These are phyloP conservation scores for Drosophila pachea DNA, from an alignment of 1,140 invertebrate genomes.

Conservation along the genomic window DNA sequence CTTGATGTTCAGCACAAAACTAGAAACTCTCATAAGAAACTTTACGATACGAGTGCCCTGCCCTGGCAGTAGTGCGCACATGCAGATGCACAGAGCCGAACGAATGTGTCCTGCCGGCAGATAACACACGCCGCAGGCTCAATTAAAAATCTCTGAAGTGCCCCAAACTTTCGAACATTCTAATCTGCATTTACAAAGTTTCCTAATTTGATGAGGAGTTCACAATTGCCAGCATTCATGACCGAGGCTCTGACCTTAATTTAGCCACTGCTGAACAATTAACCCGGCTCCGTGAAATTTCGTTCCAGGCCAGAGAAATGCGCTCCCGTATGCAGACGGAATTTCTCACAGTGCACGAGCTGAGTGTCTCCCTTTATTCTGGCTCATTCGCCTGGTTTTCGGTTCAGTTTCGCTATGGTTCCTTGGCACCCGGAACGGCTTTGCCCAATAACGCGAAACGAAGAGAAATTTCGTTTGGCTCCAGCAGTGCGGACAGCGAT, in stretches of 20 bases:
- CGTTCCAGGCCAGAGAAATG: too few species aligned
- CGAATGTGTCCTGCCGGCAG: background rate
- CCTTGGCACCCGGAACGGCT: conserved; percentile 64
- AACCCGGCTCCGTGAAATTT: too few species aligned
- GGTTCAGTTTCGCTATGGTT: conserved; percentile 54
- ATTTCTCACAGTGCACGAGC: conserved; percentile 59
- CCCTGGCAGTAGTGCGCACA: conserved; percentile 40
- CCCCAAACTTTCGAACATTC: conserved; percentile 32
- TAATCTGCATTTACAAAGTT: conserved; percentile 38
- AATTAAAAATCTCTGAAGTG: conserved; percentile 65
- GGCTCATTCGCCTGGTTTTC: background rate
- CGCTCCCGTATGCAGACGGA: background rate
- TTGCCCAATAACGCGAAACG: conserved; percentile 69
- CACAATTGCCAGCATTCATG: too few species aligned
- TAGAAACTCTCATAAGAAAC: conserved; percentile 75
- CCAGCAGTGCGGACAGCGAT: conserved; percentile 71
- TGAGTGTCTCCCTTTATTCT: background rate
- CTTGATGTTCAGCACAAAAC: conserved; percentile 66
- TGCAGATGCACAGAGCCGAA: conserved; percentile 67
- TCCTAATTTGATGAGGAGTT: too few species aligned
- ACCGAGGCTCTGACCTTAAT: too few species aligned
- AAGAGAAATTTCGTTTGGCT: conserved; percentile 60
- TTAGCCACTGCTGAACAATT: too few species aligned
- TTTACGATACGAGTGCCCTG: conserved; percentile 61
- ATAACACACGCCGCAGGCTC: background rate